Conservation (phyloP, 2,888 invertebrate species). For the Dasypogon diadema region DNA sequence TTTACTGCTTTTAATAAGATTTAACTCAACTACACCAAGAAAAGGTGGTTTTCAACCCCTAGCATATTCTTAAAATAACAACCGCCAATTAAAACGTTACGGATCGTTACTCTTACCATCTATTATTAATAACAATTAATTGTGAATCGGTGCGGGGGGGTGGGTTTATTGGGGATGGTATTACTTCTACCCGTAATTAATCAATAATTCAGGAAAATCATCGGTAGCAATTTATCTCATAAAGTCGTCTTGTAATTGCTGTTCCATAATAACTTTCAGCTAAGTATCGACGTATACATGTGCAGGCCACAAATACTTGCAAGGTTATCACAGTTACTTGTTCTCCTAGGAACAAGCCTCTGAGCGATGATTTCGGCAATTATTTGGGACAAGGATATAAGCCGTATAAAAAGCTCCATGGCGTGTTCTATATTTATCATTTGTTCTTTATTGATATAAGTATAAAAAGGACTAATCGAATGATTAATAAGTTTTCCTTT, state of each 20-base stretch:
- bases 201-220: conserved; percentile 32
- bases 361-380: conserved; percentile 22
- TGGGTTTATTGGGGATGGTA: background rate
- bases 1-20: too few relatives aligned
- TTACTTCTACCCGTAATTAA: conserved; percentile 5
- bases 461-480: conserved; percentile 11
- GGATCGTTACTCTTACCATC: conserved; percentile 15
- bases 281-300: background rate
- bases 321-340: background rate
- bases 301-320: background rate
- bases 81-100: conserved; percentile 15
- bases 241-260: conserved; percentile 34
- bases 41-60: too few relatives aligned
- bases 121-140: conserved; percentile 36
- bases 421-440: background rate
- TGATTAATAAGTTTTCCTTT: conserved; percentile 32
- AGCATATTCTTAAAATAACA: too few relatives aligned
- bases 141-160: background rate
- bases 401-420: conserved; percentile 12
- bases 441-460: background rate
- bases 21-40: too few relatives aligned
- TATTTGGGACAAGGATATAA: background rate
- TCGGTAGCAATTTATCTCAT: conserved; percentile 20
- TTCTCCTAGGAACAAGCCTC: conserved; percentile 3
- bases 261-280: background rate